These are phyloP conservation scores for Ammodytes marinus DNA, from an alignment of 2,113 vertebrate species.

Conservation along the genomic window DNA sequence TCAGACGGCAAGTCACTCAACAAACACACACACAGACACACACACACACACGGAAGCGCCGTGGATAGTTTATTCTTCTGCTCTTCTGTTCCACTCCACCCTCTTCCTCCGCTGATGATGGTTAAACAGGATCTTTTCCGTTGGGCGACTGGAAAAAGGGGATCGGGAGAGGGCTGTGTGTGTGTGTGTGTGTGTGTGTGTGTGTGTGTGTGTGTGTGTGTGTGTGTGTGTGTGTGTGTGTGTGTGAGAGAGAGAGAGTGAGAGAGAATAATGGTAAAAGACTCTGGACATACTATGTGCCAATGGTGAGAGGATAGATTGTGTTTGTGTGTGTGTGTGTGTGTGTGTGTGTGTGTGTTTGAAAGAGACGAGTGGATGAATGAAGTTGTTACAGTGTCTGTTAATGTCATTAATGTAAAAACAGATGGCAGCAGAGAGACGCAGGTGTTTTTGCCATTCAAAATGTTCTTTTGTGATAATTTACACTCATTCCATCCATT, in stretches of 20 bases:
- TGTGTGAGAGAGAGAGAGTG: background rate
- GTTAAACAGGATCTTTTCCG: conserved; percentile 72
- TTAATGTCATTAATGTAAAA: conserved; percentile 55
- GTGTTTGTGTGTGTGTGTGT: conserved; percentile 22
- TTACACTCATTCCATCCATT: conserved; percentile 48
- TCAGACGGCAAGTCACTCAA: conserved; percentile 17
- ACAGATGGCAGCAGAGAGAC: conserved; percentile 39
- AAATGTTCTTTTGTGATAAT: conserved; percentile 40
- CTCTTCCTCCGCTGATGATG: conserved; percentile 57
- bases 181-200: conserved; percentile 8
- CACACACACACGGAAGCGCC: conserved; percentile 31
- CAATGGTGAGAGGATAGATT: conserved; percentile 14
- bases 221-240: conserved; percentile 5
- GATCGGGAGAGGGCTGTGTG: conserved; percentile 30
- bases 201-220: conserved; percentile 11
- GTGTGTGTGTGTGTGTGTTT: conserved; percentile 39
- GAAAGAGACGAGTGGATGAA: conserved; percentile 10
- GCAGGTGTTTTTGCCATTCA: conserved; percentile 68
- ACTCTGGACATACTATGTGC: conserved; percentile 24
- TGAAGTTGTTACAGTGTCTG: conserved; percentile 49
- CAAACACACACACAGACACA: no score
- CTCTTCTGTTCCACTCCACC: conserved; percentile 60
- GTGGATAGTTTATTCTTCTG: conserved; percentile 59
- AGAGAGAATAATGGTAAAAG: conserved; percentile 19
- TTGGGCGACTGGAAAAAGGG: conserved; percentile 66